Base-by-base conservation (phyloP, 2,113 vertebrate genomes). In the Lanius collurio region DNA sequence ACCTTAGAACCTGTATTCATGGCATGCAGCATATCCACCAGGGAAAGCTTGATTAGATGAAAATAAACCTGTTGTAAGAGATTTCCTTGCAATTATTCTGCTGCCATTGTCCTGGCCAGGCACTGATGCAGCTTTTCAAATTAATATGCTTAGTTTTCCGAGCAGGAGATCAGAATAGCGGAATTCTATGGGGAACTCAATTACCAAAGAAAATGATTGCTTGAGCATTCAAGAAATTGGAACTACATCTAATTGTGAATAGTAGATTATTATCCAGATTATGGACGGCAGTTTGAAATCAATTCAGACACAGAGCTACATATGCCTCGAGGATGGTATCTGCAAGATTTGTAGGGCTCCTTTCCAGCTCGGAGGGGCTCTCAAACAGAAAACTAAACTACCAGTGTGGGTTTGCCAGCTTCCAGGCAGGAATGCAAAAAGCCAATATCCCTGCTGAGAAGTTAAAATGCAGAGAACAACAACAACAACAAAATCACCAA, bases 1-100 rank as follows among this genome's bases (percentile, higher is more conserved):
- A 69, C 78, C 94, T 94, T 67, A 82, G 69, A 94, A 87, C 87
- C 97, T 93, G 93, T 98, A 97, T 98, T 98, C 97, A 55, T 22
- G 86, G 83, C 94, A 94, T 95, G 94, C 65, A 46, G 35, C 2
- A 15, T 78, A 97, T 87, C 92, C 90, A 95, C 78, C 52, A 52
- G 88, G 95, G 95, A 97, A 98, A 96, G 96, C 95, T 98, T 98
- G 98, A 98, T 98, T 98, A 98, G 95, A 97, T 77, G 89, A 98
- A 98, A 98, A 98, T 97, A 98, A 98, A 95, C 90, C 94, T 95
- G 93, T 89, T 97, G 97, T 97, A 98, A 98, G 98, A 98, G 67
- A 98, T 97, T 98, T 98, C 95, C 93, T 97, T 92, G 68, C 94
- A 98, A 97, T 98, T 98, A 97, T 96, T 96, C 92, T 86, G 69